Evolutionary conservation across 2,797 vertebrate genomes (phyloP).

Genomic region (Hyperoplus immaculatus): DNA sequence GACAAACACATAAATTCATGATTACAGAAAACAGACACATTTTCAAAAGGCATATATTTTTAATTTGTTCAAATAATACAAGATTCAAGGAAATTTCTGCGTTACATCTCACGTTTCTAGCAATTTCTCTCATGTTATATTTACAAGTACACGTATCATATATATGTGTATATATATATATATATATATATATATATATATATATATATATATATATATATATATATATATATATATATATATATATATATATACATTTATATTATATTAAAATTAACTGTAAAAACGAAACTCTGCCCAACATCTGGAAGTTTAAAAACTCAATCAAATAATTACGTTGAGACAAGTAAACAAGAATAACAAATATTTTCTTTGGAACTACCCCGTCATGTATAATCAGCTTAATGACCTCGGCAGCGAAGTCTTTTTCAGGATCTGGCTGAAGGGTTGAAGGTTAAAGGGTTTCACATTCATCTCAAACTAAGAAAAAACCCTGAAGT

Average conservation of each 20-base stretch:
- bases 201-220: constrained; percentile 53
- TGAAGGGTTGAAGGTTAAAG: constrained; percentile 49
- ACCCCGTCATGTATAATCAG: constrained; percentile 46
- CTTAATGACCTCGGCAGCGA: constrained; percentile 37
- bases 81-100: constrained; percentile 57
- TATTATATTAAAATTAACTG: constrained; percentile 56
- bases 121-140: constrained; percentile 65
- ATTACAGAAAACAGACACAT: constrained; percentile 27
- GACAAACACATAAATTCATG: constrained; percentile 20
- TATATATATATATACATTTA: constrained; percentile 49
- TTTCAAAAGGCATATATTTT: constrained; percentile 79
- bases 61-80: constrained; percentile 77
- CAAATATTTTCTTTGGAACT: constrained; percentile 45
- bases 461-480: constrained; percentile 43
- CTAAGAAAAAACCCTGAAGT: constrained; percentile 48
- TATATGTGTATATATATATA: constrained; percentile 43
- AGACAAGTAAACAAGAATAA: constrained; percentile 64
- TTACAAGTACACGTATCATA: constrained; percentile 70
- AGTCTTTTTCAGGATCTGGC: constrained; percentile 31
- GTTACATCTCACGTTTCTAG: constrained; percentile 67
- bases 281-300: constrained; percentile 71
- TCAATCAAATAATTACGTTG: constrained; percentile 67
- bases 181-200: constrained; percentile 53
- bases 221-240: too few relatives aligned
- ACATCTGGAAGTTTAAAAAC: constrained; percentile 56